Evolutionary conservation across 2,113 vertebrate genomes (phyloP), one percentile per base, ranked within the genome.

Genomic region (Solenodon paradoxus): DNA sequence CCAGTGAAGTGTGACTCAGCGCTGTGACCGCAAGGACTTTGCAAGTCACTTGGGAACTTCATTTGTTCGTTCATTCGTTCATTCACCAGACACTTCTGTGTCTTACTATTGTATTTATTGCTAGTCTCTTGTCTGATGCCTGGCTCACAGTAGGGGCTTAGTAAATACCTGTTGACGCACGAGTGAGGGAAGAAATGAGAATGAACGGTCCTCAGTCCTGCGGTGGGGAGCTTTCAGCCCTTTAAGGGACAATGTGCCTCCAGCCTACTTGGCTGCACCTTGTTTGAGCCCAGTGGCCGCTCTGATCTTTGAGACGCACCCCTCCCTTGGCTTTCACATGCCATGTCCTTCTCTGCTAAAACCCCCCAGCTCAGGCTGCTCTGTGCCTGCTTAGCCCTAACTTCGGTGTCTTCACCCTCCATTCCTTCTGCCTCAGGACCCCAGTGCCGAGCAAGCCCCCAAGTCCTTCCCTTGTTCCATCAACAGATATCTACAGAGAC

Each of bases 21-120:
- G 68, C 57, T 88, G 16, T 63, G 66, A 81, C 88, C 32, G 84
- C 84, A 96, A 92, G 92, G 96, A 92, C 92, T 94, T 93, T 90
- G 61, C 30, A 84, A 79, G 71, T 95, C 59, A 78, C n/a, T n/a
- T 38, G 19, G n/a, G 20, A 42, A 94, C 42, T 59, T 66, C 26
- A 63, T 78, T 55, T 30, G 72, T 85, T 75, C 20, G 20, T 93
- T 80, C 74, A 32, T 49, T 90, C 61, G 47, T 35, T 71, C 61
- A 80, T 32, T 55, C 94, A 66, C 69, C 87, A 12, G 42, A 12
- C 22, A 9, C 63, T 57, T 68, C 10, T 59, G 51, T 68, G 45
- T 38, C 53, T 75, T 49, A 15, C 61, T 17, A 6, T 92, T 55
- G 32, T 47, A 30, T 51, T 40, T 45, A 32, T 68, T 72, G 63